Conservation (phyloP, 1,140 invertebrate species). For the Drosophila lacteicornis region DNA sequence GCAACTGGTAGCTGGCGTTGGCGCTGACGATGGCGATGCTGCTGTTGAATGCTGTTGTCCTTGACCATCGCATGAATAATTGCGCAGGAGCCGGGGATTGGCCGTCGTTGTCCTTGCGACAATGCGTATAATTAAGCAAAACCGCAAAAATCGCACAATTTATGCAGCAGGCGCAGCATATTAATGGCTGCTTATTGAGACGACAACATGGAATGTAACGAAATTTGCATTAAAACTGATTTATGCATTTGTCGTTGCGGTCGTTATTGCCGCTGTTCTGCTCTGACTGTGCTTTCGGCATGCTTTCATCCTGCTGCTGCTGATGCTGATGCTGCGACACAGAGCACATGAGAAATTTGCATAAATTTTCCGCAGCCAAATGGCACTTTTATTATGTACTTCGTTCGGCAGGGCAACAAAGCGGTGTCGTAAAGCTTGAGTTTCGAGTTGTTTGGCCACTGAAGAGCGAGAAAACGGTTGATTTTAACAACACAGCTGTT, state of each 20-base stretch:
- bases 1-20: constrained; percentile 41
- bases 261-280: constrained; percentile 35
- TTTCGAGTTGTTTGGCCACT: neutral
- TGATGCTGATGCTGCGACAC: constrained; percentile 28
- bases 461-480: constrained; percentile 1
- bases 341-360: constrained; percentile 47
- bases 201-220: constrained; percentile 36
- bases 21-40: neutral
- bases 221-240: constrained; percentile 70
- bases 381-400: constrained; percentile 54
- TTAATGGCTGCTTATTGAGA: constrained; percentile 74
- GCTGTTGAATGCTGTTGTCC: constrained; percentile 44
- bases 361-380: constrained; percentile 61
- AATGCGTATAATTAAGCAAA: constrained; percentile 73
- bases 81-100: constrained; percentile 33
- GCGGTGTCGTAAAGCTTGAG: constrained; percentile 37
- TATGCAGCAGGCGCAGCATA: constrained; percentile 61
- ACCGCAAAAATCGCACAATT: constrained; percentile 67
- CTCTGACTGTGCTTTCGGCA: constrained; percentile 11
- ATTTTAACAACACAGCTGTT: constrained; percentile 18
- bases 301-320: constrained; percentile 11
- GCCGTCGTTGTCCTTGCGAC: constrained; percentile 47
- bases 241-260: constrained; percentile 58
- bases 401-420: constrained; percentile 32
- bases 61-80: constrained; percentile 73